A percentile compares a stretch with the other conserved stretches of the same genome.
These are phyloP conservation scores for Ceratoteleas bidentatus DNA, from an alignment of 1,140 invertebrate species.

Conservation along the genomic window DNA sequence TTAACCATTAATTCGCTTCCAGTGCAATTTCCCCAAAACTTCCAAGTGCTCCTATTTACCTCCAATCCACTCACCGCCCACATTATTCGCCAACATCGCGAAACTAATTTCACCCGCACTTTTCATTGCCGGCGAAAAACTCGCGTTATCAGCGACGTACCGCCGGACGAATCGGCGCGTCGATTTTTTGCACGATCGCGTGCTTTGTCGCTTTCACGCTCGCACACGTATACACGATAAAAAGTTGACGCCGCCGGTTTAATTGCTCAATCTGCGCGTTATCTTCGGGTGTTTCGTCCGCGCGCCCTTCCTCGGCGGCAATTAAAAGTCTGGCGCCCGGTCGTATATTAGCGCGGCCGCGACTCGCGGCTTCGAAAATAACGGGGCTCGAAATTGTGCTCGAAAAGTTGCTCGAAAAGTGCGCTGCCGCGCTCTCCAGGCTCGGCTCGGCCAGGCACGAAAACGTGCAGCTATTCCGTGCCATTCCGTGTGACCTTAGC, in stretches of 20 bases:
- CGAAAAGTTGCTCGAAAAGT: slow-evolving; percentile 50
- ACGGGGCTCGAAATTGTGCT: slow-evolving; percentile 58
- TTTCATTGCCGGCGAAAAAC: too few species aligned
- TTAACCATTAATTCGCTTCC: too few species aligned
- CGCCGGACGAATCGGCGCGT: slow-evolving; percentile 17
- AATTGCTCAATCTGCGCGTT: slow-evolving; percentile 53
- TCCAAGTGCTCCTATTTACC: too few species aligned
- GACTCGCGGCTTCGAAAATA: slow-evolving; percentile 57
- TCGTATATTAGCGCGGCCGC: slow-evolving; percentile 57
- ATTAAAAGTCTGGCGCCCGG: slow-evolving; percentile 63
- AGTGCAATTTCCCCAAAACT: too few species aligned
- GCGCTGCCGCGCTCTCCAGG: slow-evolving; percentile 40
- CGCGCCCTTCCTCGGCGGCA: slow-evolving; percentile 25
- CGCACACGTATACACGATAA: slow-evolving; percentile 50
- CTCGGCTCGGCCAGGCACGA: slow-evolving; percentile 65
- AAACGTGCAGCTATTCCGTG: slow-evolving; percentile 65
- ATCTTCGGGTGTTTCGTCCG: slow-evolving; percentile 36
- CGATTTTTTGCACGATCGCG: slow-evolving; percentile 44
- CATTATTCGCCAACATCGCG: too few species aligned
- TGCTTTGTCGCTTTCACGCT: slow-evolving; percentile 56
- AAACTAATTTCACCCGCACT: too few species aligned
- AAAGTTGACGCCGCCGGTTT: slow-evolving; percentile 57
- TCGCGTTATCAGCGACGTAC: neutral
- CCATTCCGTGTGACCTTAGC: slow-evolving; percentile 66
- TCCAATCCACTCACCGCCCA: too few species aligned